Base-by-base conservation (phyloP, 2,888 invertebrate species). In the Drosophila infuscata region DNA sequence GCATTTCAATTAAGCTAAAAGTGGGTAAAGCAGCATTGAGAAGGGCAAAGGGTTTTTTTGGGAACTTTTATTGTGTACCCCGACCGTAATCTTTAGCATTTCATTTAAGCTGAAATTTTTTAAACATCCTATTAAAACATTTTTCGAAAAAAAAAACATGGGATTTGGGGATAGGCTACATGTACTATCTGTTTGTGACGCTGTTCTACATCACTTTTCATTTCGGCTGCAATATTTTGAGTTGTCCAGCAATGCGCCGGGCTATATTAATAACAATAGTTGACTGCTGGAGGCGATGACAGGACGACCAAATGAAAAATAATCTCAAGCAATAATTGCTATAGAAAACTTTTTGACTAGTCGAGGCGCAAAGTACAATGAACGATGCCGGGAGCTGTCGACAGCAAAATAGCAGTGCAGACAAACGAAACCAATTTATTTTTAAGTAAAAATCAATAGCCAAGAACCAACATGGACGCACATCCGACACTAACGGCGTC, bases 381-480 rank as follows among this genome's bases (percentile, higher is more conserved):
- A 58, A 59, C 63, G 29, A 8, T 29, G 48, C 43, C 11, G 32
- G 46, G 35, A 43, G 78, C 58, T 66, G 72, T 59, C 57, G 81
- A 81, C 61, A 59, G 69, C 58, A 56, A 58, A 69, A 70, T 41
- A 64, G 75, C 69, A 67, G 43, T 60, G 70, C 83, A 76, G 88
- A 88, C 84, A 89, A 87, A 87, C 89, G 89, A 87, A 87, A 89
- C 88, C 87, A 89, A 87, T 87, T 87, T 87, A 89, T 87, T 89
- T 87, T 74, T 77, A 82, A 89, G 89, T 89, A 80, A 89, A 87
- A 87, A 87, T 87, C 87, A 87, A 87, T 87, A 89, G 84, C 66
- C 76, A 83, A 77, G 70, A 71, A 63, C 41, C 67, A 36, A 46
- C 52, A 62, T 64, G 56, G 56, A 49, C 67, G 61, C 60, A 53